A percentile compares a stretch with the other conserved stretches of the same genome.
These are phyloP conservation scores for Drosophila mimetica DNA, from an alignment of 2,888 invertebrate species.

Conservation along the genomic window DNA sequence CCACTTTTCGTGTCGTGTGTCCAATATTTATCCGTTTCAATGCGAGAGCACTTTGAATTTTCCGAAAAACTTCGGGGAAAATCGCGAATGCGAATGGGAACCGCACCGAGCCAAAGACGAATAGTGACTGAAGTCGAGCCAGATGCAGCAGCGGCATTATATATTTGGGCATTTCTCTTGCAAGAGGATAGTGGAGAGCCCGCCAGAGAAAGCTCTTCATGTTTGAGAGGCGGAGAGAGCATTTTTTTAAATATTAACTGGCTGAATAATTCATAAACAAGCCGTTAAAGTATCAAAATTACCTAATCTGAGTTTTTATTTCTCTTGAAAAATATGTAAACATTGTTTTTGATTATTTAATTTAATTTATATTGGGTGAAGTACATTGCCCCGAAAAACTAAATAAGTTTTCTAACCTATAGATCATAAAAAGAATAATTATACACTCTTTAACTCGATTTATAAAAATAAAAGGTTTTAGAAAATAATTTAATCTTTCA, in stretches of 20 bases:
- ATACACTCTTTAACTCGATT: no score
- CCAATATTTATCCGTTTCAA: constrained; percentile 17
- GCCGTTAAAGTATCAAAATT: no score
- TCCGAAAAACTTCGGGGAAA: constrained; percentile 28
- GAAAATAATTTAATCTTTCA: no score
- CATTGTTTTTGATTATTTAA: no score
- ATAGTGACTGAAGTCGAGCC: constrained; percentile 61
- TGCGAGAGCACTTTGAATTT: not conserved
- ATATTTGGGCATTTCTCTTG: constrained; percentile 50
- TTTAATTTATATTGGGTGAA: no score
- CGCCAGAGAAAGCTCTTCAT: constrained; percentile 44
- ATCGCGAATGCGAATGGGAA: constrained; percentile 19
- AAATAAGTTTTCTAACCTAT: no score
- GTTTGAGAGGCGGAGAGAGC: not conserved
- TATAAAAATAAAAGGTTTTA: no score
- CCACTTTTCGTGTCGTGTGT: constrained; percentile 43
- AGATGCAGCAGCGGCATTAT: constrained; percentile 56
- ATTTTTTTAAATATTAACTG: not conserved
- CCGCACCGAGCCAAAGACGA: constrained; percentile 32
- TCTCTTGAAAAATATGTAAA: not conserved
- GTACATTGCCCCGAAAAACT: no score
- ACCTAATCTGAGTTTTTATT: no score
- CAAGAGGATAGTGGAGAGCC: not conserved
- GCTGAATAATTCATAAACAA: not conserved
- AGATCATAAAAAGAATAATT: no score